A percentile compares a stretch with the other conserved stretches of the same genome.
Evolutionary conservation across 2,113 vertebrate genomes (phyloP).

Genomic region (Furnarius figulus): DNA sequence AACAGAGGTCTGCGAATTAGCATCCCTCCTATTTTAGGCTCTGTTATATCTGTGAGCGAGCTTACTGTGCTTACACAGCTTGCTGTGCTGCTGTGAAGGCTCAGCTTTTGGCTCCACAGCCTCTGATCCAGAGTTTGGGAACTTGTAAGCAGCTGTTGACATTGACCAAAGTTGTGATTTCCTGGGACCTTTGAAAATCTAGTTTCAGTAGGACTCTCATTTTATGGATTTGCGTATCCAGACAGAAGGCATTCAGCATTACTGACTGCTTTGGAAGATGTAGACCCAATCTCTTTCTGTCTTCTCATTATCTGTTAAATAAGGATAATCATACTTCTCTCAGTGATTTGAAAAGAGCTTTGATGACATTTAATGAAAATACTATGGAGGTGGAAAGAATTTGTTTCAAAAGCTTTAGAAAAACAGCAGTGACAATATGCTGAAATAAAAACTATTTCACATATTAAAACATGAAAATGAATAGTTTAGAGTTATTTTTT

Average conservation of each 20-base stretch:
- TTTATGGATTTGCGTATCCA: neutral
- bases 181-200: neutral
- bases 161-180: neutral
- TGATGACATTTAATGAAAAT: constrained; percentile 61
- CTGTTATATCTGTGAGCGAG: neutral
- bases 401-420: constrained; percentile 55
- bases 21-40: neutral
- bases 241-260: neutral
- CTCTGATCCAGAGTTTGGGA: neutral
- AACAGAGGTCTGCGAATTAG: neutral
- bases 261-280: constrained; percentile 6
- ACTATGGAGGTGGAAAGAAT: constrained; percentile 49
- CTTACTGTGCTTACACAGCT: neutral
- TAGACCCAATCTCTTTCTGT: neutral
- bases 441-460: constrained; percentile 23
- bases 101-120: neutral
- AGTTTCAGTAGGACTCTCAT: accelerated
- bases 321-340: constrained; percentile 56
- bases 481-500: neutral
- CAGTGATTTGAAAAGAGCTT: constrained; percentile 29
- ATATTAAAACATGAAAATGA: neutral
- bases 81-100: neutral
- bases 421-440: constrained; percentile 20
- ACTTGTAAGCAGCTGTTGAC: neutral
- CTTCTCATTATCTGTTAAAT: constrained; percentile 55